Evolutionary conservation across 2,797 vertebrate species (phyloP).

Genomic region (Falco peregrinus): DNA sequence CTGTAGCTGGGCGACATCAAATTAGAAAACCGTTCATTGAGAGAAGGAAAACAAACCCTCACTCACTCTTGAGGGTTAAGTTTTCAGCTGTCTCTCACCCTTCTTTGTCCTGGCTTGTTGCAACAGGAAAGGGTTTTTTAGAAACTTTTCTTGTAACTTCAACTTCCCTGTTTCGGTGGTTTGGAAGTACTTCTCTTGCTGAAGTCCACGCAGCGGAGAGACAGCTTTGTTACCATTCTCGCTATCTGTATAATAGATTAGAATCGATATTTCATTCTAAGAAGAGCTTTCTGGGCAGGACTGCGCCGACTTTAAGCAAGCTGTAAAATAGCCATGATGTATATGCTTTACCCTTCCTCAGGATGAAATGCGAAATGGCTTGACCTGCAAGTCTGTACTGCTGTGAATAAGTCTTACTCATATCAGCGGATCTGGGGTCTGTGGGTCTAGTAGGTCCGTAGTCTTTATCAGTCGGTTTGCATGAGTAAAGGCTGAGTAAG

Average conservation of each 20-base stretch:
- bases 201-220: background rate
- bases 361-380: background rate
- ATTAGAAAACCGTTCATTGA: background rate
- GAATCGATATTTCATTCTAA: background rate
- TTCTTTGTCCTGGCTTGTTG: constrained; percentile 62
- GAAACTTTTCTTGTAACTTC: constrained; percentile 55
- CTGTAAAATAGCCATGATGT: background rate
- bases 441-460: background rate
- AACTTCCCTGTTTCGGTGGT: constrained; percentile 55
- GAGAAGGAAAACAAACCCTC: background rate
- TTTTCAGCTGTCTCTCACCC: constrained; percentile 54
- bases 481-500: constrained; percentile 60
- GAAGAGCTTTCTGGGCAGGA: constrained; percentile 12
- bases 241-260: background rate
- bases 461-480: background rate
- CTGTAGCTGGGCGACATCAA: background rate
- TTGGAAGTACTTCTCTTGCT: constrained; percentile 43
- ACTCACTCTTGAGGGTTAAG: constrained; percentile 54
- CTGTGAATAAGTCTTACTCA: constrained; percentile 60
- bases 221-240: background rate
- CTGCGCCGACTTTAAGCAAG: background rate
- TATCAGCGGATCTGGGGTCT: background rate
- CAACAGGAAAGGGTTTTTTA: constrained; percentile 70
- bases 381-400: background rate
- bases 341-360: background rate